A percentile compares a stretch with the other conserved stretches of the same genome.
Evolutionary conservation across 2,888 invertebrate genomes (phyloP).

Genomic region (Leucozona laternaria): DNA sequence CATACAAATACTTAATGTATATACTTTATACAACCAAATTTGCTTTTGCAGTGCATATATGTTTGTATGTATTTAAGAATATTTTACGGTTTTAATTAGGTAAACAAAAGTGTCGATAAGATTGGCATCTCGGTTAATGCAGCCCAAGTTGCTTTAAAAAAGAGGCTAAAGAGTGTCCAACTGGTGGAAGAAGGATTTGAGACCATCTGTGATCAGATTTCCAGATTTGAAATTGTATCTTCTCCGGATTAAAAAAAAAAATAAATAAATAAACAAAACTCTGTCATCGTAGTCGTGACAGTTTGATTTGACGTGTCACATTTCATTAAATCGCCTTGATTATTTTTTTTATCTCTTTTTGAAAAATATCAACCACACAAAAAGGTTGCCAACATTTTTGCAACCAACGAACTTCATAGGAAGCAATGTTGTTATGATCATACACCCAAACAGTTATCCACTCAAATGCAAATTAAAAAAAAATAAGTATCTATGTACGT

Average conservation of each 20-base stretch:
- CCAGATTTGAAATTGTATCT: constrained; percentile 40
- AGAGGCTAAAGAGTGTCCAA: constrained; percentile 27
- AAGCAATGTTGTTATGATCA: constrained; percentile 6
- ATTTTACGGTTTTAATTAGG: constrained; percentile 67
- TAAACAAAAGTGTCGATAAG: constrained; percentile 67
- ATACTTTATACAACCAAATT: background rate
- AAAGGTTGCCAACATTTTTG: constrained; percentile 43
- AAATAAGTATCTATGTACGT: constrained; percentile 48
- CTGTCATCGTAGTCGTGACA: constrained; percentile 55
- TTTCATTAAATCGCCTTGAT: constrained; percentile 63
- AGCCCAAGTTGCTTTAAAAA: constrained; percentile 27
- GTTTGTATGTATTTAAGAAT: background rate
- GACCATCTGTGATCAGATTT: constrained; percentile 48
- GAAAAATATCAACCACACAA: constrained; percentile 49
- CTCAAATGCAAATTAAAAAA: constrained; percentile 61
- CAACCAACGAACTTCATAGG: constrained; percentile 18
- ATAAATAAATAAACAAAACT: constrained; percentile 43
- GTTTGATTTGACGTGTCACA: constrained; percentile 70
- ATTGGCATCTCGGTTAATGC: constrained; percentile 66
- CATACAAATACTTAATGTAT: background rate
- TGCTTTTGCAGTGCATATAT: background rate
- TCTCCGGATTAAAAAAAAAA: background rate
- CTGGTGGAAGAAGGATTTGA: constrained; percentile 26
- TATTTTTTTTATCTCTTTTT: constrained; percentile 26
- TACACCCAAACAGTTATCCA: constrained; percentile 4